These are phyloP conservation scores for Nephrotoma guestfalica DNA, from an alignment of 2,888 invertebrate genomes.

Conservation along the genomic window DNA sequence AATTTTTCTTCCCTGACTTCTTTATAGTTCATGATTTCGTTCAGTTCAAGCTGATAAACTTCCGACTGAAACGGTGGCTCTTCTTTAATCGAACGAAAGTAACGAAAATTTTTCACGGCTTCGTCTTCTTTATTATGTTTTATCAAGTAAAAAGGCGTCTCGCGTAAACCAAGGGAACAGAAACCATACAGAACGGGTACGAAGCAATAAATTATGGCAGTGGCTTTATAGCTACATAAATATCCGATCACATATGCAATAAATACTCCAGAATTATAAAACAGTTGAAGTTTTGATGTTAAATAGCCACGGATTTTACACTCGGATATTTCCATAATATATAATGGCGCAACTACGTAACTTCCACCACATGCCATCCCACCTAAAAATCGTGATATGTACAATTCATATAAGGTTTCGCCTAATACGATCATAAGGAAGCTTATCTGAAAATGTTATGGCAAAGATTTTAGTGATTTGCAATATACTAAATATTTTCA, in stretches of 20 bases:
- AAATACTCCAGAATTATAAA: not conserved
- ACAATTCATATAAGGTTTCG: not conserved
- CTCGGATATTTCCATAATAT: not conserved
- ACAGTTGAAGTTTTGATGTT: not conserved
- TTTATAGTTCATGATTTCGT: not conserved
- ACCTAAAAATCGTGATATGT: not conserved
- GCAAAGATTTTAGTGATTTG: not conserved
- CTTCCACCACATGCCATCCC: not conserved
- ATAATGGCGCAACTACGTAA: not conserved
- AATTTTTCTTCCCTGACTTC: not conserved
- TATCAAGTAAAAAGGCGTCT: not conserved
- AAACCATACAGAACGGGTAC: not conserved
- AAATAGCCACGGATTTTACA: not conserved
- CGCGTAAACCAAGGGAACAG: not conserved
- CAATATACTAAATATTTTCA: conserved; percentile 15
- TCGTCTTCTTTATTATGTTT: not conserved
- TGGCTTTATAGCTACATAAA: not conserved
- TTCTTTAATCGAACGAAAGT: not conserved
- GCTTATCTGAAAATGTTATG: not conserved
- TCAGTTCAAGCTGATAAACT: not conserved
- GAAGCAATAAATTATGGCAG: not conserved
- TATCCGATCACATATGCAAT: not conserved
- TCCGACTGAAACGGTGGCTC: not conserved
- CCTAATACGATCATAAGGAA: not conserved
- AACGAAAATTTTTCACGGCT: not conserved